Conservation (phyloP, 2,113 vertebrate genomes). For the Dolichallabes microphthalmus region DNA sequence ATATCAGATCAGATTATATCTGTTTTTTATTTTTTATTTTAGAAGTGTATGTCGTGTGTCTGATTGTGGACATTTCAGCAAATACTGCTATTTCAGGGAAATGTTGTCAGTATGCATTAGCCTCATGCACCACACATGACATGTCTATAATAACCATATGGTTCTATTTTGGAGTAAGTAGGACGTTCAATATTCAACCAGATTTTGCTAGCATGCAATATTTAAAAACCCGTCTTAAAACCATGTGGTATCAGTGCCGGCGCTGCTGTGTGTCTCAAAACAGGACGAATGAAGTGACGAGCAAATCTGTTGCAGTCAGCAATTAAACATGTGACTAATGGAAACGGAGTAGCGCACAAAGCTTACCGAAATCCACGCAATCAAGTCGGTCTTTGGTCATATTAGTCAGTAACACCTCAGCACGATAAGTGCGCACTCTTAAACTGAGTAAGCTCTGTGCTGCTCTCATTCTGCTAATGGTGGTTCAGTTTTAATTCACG, state of each 20-base stretch:
- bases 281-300: slow-evolving; percentile 13
- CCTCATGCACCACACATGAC: background rate
- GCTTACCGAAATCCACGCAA: slow-evolving; percentile 55
- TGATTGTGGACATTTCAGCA: background rate
- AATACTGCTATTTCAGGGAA: background rate
- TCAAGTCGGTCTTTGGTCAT: slow-evolving; percentile 32
- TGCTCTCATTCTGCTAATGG: background rate
- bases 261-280: background rate
- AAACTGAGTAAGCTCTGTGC: slow-evolving; percentile 48
- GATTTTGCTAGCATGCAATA: too few relatives aligned
- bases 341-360: slow-evolving; percentile 13
- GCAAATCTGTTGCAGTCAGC: slow-evolving; percentile 58
- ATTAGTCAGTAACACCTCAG: slow-evolving; percentile 50
- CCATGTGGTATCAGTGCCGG: background rate
- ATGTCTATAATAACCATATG: background rate
- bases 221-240: background rate
- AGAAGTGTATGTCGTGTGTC: background rate
- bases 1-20: background rate
- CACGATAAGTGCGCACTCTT: slow-evolving; percentile 17
- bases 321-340: slow-evolving; percentile 65
- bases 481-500: background rate
- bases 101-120: background rate
- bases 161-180: too few relatives aligned
- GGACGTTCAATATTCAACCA: background rate
- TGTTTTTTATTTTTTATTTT: background rate